Conservation (phyloP, 2,888 invertebrate species). For the Mesorhabditis spiculigera region DNA sequence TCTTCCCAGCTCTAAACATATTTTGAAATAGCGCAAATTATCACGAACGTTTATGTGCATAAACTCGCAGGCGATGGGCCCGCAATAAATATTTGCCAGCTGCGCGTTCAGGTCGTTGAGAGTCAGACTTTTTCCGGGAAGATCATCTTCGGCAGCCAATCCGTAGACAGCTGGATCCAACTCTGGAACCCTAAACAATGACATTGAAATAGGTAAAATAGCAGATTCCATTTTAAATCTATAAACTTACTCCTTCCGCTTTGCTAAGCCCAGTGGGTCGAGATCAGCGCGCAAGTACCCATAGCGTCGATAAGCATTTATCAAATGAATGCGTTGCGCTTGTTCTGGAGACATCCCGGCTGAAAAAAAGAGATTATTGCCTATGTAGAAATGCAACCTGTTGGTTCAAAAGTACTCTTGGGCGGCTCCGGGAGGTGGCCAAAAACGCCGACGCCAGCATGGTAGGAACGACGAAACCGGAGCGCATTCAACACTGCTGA, state of each 20-base stretch:
- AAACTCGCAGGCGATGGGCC: slow-evolving; percentile 51
- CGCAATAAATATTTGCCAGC: slow-evolving; percentile 45
- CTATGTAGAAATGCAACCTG: slow-evolving; percentile 18
- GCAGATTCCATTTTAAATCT: background rate
- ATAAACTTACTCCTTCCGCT: slow-evolving; percentile 28
- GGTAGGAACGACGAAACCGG: slow-evolving; percentile 22
- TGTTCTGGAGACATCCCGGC: slow-evolving; percentile 32
- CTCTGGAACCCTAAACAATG: slow-evolving; percentile 41
- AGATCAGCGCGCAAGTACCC: slow-evolving; percentile 52
- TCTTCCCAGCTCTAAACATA: slow-evolving; percentile 46
- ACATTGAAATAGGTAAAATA: too few species aligned
- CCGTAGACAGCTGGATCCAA: slow-evolving; percentile 47
- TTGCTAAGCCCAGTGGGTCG: slow-evolving; percentile 47
- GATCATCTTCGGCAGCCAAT: slow-evolving; percentile 25
- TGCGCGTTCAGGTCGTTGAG: slow-evolving; percentile 33
- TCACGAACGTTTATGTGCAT: slow-evolving; percentile 50
- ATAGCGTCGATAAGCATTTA: slow-evolving; percentile 53
- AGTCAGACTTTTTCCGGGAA: slow-evolving; percentile 26
- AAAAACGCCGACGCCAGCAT: slow-evolving; percentile 34
- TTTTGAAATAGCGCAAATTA: background rate
- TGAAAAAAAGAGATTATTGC: slow-evolving; percentile 8
- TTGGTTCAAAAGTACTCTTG: slow-evolving; percentile 32
- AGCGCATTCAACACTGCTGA: background rate
- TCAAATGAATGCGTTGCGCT: slow-evolving; percentile 44
- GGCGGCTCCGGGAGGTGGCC: slow-evolving; percentile 42